Base-by-base conservation (phyloP, 2,797 vertebrate genomes). In the Eulemur coronatus region DNA sequence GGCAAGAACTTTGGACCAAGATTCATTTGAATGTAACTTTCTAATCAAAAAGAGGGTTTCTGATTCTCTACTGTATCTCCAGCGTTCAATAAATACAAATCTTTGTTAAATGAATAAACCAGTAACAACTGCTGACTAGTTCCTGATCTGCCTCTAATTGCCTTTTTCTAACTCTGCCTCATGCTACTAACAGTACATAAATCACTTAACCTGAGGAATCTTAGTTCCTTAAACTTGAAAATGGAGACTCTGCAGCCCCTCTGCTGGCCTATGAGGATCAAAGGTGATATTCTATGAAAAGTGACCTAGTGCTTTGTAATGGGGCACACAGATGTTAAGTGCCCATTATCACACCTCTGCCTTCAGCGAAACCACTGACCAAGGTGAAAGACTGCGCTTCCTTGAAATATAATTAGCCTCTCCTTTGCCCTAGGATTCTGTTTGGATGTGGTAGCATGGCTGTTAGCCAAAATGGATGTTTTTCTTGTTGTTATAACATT, bases 401-500 rank as follows among this genome's bases (percentile, higher is more conserved):
- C 86, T 76, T 65, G 63, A 80, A 88, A 86, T 92, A 95, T n/a
- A 93, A 91, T 43, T 43, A 67, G 61, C 41, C 87, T 63, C 73
- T 86, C 81, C 81, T 92, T 63, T 84, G 87, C 85, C 75, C 84
- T 59, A 14, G 35, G 33, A 35, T 12, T 84, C 75, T 73, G 69
- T 46, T 26, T 92, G 80, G 90, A 89, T 67, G 79, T 75, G 85
- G 91, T 50, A 67, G 84, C 33, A 33, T 96, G 97, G 98, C 96
- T 86, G 57, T 14, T 72, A 73, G 96, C 94, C 97, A 98, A 94
- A 63, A 95, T 82, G 96, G 67, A 81, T 95, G 89, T 84, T 94
- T 91, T 89, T 92, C 91, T 75, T 96, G 92, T 84, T 97, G 92
- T 94, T 97, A 63, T 33, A 97, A 96, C 81, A 94, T 94, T 96